A percentile compares a stretch with the other conserved stretches of the same genome.
phyloP scores from a whole-genome alignment of 2,113 vertebrate genomes.

The Nymphicus hollandicus region DNA sequence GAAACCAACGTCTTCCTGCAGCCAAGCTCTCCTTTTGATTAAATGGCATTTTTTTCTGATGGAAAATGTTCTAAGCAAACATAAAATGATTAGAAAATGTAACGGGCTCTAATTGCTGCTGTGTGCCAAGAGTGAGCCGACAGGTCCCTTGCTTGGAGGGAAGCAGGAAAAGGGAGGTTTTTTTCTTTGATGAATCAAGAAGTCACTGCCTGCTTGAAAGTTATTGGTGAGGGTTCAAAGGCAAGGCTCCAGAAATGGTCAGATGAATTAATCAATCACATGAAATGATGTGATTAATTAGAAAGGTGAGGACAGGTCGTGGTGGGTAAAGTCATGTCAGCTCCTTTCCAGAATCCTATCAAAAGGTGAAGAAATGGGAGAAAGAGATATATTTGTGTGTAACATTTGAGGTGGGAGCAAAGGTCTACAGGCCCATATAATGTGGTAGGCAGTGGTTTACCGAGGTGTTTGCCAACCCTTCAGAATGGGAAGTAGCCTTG shows the following conservation, averaged over 20 bases:
- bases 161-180: not conserved
- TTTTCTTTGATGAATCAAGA: not conserved
- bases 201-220: not conserved
- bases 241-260: not conserved
- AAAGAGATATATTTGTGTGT: not conserved
- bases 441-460: not conserved
- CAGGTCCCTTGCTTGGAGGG: not conserved
- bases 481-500: not conserved
- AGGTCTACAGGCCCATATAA: not conserved
- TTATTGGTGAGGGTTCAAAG: not conserved
- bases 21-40: not conserved
- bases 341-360: not conserved
- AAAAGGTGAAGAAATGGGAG: not conserved
- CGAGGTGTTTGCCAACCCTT: fast-evolving
- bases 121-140: not conserved
- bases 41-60: constrained; percentile 10
- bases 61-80: not conserved
- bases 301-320: not conserved
- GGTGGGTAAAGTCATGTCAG: not conserved
- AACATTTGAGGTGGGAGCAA: not conserved
- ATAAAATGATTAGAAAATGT: not conserved
- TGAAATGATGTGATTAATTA: too few relatives aligned
- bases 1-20: not conserved
- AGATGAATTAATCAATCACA: not conserved
- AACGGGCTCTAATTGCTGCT: not conserved